Evolutionary conservation across 2,888 invertebrate genomes (phyloP), one percentile per base, ranked within the genome.

Genomic region (Drosophila nigricruria): DNA sequence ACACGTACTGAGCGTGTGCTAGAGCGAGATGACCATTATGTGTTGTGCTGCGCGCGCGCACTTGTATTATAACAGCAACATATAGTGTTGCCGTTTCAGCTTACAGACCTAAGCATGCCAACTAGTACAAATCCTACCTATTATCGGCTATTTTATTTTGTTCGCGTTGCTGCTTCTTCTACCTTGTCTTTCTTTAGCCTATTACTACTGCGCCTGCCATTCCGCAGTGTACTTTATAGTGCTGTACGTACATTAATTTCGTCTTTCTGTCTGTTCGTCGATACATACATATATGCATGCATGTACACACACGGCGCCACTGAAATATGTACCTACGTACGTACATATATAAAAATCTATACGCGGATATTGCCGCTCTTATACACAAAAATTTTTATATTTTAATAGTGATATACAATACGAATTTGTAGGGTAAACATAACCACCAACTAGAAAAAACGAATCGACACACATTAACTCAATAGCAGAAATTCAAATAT

Each of bases 71-170:
- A 53, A 62, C 34, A 71, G 62, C 32, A 9, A 68, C 25, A 77
- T 72, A 73, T 89, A 89, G 85, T 77, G 72, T 72, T 64, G 54
- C 81, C 81, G 75, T 79, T 88, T 73, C 36, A 30, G 43, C 88
- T 40, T 27, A 47, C 43, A 52, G 63, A 23, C 25, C 58, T 34
- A 69, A 75, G 60, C 72, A 56, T 82, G 75, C 76, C 81, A 81
- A 87, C 85, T 80, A 77, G 59, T 61, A 77, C 66, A 78, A 77
- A 77, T 79, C 64, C 47, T 78, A 67, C 69, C 64, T 87, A 85
- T 89, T 89, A 84, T 89, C 79, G 85, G 82, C 84, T 80, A 84
- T 81, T 85, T 84, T 85, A 88, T 85, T 87, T 85, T 85, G 85
- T 83, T 85, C 82, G 54, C 79, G 49, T 59, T 78, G 52, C 60